Evolutionary conservation across 2,113 vertebrate genomes (phyloP).

Genomic region (Mellivora capensis): DNA sequence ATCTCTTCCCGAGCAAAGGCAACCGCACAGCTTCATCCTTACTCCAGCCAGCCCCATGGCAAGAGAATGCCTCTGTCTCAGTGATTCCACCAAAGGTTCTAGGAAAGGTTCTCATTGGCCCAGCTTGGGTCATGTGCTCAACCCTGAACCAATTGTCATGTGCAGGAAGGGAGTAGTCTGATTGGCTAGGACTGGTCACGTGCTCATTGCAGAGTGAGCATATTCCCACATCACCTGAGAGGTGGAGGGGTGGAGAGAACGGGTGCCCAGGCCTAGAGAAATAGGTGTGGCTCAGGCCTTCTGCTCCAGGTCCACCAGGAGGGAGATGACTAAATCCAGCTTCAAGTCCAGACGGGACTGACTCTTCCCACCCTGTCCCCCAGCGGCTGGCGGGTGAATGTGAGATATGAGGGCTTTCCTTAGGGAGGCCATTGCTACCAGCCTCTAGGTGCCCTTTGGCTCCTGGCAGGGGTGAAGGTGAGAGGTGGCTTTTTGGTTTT

Average conservation of each 20-base stretch:
- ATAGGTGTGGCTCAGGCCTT: not conserved
- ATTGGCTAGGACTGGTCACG: not conserved
- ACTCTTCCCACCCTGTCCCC: not conserved
- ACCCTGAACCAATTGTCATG: not conserved
- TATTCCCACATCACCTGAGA: not conserved
- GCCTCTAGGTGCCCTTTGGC: not conserved
- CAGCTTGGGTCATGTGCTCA: not conserved
- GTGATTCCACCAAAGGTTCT: not conserved
- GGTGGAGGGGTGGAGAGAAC: not conserved
- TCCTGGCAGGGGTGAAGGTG: not conserved
- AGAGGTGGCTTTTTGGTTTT: not conserved
- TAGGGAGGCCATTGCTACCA: not conserved
- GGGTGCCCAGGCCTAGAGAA: too few relatives aligned
- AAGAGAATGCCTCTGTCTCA: not conserved
- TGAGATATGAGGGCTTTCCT: not conserved
- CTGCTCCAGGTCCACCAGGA: not conserved
- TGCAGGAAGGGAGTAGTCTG: not conserved
- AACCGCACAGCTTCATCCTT: not conserved
- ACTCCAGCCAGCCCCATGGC: not conserved
- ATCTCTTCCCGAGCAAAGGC: not conserved
- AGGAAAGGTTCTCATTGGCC: not conserved
- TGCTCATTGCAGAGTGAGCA: not conserved
- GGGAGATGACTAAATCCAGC: not conserved
- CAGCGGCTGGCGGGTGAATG: not conserved
- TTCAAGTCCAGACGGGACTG: not conserved